phyloP scores from a whole-genome alignment of 2,113 vertebrate species.

The Carassius auratus region DNA sequence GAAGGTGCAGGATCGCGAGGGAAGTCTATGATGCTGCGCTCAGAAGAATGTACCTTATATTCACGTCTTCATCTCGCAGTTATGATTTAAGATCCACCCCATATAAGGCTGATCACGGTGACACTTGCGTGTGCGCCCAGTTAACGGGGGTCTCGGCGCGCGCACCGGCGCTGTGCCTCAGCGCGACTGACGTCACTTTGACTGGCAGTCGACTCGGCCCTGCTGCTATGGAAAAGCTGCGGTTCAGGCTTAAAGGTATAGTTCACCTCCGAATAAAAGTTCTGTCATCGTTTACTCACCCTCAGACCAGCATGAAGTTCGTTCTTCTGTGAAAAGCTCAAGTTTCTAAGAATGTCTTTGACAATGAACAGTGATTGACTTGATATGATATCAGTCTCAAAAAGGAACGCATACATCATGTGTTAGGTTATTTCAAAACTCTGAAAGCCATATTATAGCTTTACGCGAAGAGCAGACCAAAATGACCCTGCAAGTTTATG shows the following conservation, averaged over 20 bases:
- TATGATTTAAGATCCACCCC: conserved; percentile 60
- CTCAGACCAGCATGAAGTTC: not conserved
- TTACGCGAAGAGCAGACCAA: not conserved
- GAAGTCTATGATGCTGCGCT: conserved; percentile 36
- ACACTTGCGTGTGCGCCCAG: conserved; percentile 56
- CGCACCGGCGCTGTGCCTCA: conserved; percentile 35
- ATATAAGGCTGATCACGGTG: conserved; percentile 56
- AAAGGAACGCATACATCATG: not conserved
- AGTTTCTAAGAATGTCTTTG: not conserved
- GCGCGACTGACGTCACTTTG: conserved; percentile 60
- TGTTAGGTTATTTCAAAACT: not conserved
- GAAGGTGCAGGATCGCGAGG: conserved; percentile 36
- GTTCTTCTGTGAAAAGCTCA: not conserved
- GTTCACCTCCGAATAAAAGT: not conserved
- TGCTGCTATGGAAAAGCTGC: conserved; percentile 20
- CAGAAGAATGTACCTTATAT: conserved; percentile 36
- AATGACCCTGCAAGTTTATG: not conserved
- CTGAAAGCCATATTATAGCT: not conserved
- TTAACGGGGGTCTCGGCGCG: conserved; percentile 45
- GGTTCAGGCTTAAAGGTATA: conserved; percentile 40
- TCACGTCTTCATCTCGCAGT: conserved; percentile 60
- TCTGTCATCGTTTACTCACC: not conserved
- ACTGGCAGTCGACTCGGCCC: conserved; percentile 55
- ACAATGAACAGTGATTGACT: not conserved
- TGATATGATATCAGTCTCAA: not conserved